A percentile compares a stretch with the other conserved stretches of the same genome.
These are phyloP conservation scores for Philypnodon macrostomus DNA, from an alignment of 2,797 vertebrate genomes.

Conservation along the genomic window DNA sequence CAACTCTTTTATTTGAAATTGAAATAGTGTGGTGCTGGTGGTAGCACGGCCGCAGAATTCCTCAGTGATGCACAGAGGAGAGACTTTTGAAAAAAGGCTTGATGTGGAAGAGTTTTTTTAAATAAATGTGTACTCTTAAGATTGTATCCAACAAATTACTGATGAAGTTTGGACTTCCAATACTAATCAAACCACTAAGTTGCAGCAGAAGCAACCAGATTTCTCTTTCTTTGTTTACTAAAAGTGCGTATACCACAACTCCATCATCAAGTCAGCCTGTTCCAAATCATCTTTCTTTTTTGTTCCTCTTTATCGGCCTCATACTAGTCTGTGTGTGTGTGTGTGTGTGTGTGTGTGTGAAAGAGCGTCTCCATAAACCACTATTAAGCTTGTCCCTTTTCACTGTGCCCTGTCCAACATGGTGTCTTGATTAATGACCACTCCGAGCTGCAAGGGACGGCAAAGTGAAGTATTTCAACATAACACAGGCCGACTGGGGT, in stretches of 20 bases:
- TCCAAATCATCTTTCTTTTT: conserved; percentile 1
- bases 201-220: too few relatives aligned
- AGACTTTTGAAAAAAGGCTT: conserved; percentile 16
- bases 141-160: neutral
- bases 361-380: conserved; percentile 30
- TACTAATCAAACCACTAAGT: neutral
- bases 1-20: conserved; percentile 18
- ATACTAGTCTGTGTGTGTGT: conserved; percentile 8
- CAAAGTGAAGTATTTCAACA: conserved; percentile 59
- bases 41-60: conserved; percentile 15
- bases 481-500: conserved; percentile 37
- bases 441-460: conserved; percentile 66
- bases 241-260: neutral
- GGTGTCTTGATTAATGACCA: conserved; percentile 70
- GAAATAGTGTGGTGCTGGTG: conserved; percentile 19
- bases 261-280: too few relatives aligned
- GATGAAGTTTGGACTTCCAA: neutral
- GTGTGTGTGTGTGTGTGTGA: conserved; percentile 1
- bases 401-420: conserved; percentile 30
- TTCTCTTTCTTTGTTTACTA: neutral
- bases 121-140: neutral
- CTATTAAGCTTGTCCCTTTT: conserved; percentile 37
- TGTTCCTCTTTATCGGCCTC: conserved; percentile 12
- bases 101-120: conserved; percentile 21
- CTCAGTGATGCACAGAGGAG: conserved; percentile 7